Evolutionary conservation across 2,888 invertebrate species (phyloP), one percentile per base, ranked within the genome.

Genomic region (Stictocephala bisonia): DNA sequence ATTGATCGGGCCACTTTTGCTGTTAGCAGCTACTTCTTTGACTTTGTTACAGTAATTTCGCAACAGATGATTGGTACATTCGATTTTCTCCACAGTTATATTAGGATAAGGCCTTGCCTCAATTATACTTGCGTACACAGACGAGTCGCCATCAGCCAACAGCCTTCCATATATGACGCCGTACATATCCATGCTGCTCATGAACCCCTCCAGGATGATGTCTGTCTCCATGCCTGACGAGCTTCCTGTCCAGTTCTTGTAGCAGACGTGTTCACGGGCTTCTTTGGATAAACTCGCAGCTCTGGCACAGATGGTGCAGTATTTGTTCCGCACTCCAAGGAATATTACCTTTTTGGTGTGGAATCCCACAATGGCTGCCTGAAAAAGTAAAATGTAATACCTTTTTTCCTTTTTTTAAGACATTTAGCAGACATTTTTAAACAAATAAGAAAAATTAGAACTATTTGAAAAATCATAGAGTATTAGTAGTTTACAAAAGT

Each of bases 111-210:
- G 78, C 20, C 77, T 72, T 15, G 31, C 51, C 74, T 80, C 75
- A n/a, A 73, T 4, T 4, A 82, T 76, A 77, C 76, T 78, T 51
- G 77, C 74, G 53, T 79, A 81, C 0, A 82, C 82, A 9, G 79
- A 81, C 9, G 80, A 79, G 72, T 83, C 83, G n/a, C 82, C 82
- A 77, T 82, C 83, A 13, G 81, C 82, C 9, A 83, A 76, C 40
- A 82, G 72, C 71, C 77, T 74, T 0, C 58, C 76, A 75, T 81
- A 83, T 35, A 79, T 79, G 3, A 82, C 3, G 50, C 77, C 76
- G 76, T 82, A 80, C 77, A 79, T 79, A 26, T 71, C 71, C 11
- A 80, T 71, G 66, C 81, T 81, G 26, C 60, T 22, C 58, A 76
- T 75, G 72, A 82, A 83, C 4, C 81, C 83, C 76, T 82, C 80